phyloP scores from a whole-genome alignment of 2,113 vertebrate species.

The Oreochromis aureus region DNA sequence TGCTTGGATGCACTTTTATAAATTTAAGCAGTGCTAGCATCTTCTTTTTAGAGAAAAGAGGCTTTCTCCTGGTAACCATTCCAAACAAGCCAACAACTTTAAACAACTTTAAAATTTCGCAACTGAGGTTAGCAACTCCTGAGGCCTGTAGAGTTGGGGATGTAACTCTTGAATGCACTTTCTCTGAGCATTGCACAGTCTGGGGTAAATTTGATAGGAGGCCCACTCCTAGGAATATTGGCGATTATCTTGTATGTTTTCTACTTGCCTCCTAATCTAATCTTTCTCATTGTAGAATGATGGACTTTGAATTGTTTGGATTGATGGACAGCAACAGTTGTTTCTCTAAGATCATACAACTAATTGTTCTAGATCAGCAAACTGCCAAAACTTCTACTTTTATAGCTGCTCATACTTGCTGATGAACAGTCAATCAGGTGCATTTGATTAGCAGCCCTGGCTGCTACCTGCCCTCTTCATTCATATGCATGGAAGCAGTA shows the following conservation, averaged over 20 bases:
- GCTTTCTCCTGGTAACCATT: neutral
- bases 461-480: neutral
- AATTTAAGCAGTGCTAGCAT: neutral
- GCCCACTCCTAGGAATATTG: neutral
- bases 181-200: neutral
- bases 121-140: neutral
- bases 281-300: neutral
- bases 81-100: neutral
- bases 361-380: neutral
- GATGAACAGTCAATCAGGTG: neutral
- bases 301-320: neutral
- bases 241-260: neutral
- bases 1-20: neutral
- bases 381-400: neutral
- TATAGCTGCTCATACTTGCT: too few relatives aligned
- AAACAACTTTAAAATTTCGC: neutral
- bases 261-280: neutral
- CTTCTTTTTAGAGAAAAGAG: rapidly evolving
- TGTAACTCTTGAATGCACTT: neutral
- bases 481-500: neutral
- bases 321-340: neutral
- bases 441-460: neutral
- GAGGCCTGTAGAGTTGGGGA: neutral
- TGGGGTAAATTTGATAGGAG: neutral
- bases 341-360: neutral